Percentiles rank a stretch among this genome's conserved stretches.
These are phyloP conservation scores for Netelia fuscicornis DNA, from an alignment of 2,888 invertebrate species.

Conservation along the genomic window DNA sequence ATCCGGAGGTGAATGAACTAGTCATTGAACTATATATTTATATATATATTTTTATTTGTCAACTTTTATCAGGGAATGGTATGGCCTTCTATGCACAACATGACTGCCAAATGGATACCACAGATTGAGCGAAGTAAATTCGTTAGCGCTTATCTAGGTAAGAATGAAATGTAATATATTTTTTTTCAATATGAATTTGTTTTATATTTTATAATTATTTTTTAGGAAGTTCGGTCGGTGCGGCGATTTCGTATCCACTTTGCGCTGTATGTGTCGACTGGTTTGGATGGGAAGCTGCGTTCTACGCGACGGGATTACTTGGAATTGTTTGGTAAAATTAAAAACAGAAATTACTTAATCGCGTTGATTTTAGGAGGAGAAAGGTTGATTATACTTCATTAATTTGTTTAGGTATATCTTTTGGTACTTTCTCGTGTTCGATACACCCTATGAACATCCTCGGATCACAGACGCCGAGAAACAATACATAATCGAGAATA, in stretches of 20 bases:
- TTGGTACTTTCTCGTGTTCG: constrained; percentile 88
- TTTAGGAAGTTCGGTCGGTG: constrained; percentile 88
- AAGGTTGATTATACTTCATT: background rate
- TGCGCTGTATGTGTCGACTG: constrained; percentile 89
- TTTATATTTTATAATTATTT: background rate
- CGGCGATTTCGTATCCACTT: constrained; percentile 89
- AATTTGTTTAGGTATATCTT: constrained; percentile 76
- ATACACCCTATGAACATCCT: constrained; percentile 89
- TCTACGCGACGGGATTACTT: constrained; percentile 88
- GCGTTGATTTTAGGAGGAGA: background rate
- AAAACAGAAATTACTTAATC: background rate
- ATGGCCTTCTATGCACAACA: constrained; percentile 92
- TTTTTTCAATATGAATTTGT: background rate
- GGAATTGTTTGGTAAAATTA: constrained; percentile 88
- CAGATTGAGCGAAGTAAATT: constrained; percentile 91
- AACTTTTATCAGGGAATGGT: constrained; percentile 86
- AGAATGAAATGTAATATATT: constrained; percentile 52
- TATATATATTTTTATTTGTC: background rate
- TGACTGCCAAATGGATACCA: constrained; percentile 94
- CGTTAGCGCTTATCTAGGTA: constrained; percentile 88
- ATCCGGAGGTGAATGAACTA: no score
- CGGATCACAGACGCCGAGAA: constrained; percentile 87
- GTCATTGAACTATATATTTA: background rate
- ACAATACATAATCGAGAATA: constrained; percentile 87
- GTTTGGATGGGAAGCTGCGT: constrained; percentile 90